Evolutionary conservation across 35 echinoderm and acorn worm genomes (phyloP), one percentile per base, ranked within the genome.

Genomic region (Lytechinus pictus): DNA sequence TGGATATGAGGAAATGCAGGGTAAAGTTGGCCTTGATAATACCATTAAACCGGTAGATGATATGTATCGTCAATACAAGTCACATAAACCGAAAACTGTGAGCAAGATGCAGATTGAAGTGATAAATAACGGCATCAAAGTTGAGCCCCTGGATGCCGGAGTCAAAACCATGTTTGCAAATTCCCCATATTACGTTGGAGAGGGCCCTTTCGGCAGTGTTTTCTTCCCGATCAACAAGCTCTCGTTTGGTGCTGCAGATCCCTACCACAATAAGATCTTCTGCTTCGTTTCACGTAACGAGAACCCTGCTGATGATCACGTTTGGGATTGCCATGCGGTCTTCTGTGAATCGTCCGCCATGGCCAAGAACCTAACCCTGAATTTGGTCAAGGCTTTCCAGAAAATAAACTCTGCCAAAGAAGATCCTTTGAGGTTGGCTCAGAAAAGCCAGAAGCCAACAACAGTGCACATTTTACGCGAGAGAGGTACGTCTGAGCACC

Each of bases 261-360:
- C 97, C 33, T 92, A 28, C 14, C 96, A 95, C 54, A 88, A 92
- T 10, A 97, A 96, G 58, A 51, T 97, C 10, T 99, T 99, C 54
- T 96, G 95, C 10, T 89, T 99, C 10, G 95, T 99, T 27, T 94
- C 94, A 55, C 92, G 97, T 1, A 99, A 87, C 28, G 95, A 94
- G 3, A 54, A 86, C 27, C 57, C 54, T 4, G 52, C 54, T 27
- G 21, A 52, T 19, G 94, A 92, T n/a, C 9, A 54, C n/a, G 28
- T 55, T 2, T 97, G 97, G 94, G 96, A 99, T 72, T 99, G 98
- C 93, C 97, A 99, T 71, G 98, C 96, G 3, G 97, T 99, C 87
- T 86, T 99, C 52, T 99, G 98, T 54, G 97, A 99, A 91, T 90
- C 98, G 29, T 10, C 97, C 11, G 54, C 98, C 55, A 95, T 95